These are phyloP conservation scores for Silurus glanis DNA, from an alignment of 2,113 vertebrate species.

Conservation along the genomic window DNA sequence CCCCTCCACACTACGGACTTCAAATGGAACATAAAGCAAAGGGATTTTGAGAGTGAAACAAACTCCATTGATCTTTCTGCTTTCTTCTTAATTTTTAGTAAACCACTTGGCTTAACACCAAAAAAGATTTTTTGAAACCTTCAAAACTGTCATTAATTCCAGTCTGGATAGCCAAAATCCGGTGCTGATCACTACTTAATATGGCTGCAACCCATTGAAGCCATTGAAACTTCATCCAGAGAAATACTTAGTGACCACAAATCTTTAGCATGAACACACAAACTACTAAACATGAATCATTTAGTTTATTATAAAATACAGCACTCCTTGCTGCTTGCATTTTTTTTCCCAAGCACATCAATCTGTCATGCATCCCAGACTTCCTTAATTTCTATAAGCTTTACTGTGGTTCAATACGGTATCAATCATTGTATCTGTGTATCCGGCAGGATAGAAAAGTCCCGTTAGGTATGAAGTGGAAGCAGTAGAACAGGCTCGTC, in stretches of 20 bases:
- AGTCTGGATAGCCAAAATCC: conserved; percentile 65
- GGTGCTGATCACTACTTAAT: conserved; percentile 65
- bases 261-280: conserved; percentile 7
- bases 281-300: conserved; percentile 32
- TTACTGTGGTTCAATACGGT: not conserved
- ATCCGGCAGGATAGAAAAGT: conserved; percentile 14
- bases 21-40: conserved; percentile 73
- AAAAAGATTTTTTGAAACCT: conserved; percentile 69
- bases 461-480: not conserved
- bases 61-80: conserved; percentile 69
- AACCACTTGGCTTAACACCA: conserved; percentile 69
- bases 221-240: conserved; percentile 54
- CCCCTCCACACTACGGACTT: conserved; percentile 67
- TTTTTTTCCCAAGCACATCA: not conserved
- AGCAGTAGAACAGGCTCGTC: not conserved
- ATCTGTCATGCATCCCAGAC: not conserved
- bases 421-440: not conserved
- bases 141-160: conserved; percentile 72
- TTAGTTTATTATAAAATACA: conserved; percentile 28
- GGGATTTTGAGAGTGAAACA: conserved; percentile 70
- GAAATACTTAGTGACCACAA: conserved; percentile 40
- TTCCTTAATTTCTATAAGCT: conserved; percentile 13
- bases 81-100: conserved; percentile 77
- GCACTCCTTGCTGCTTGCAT: not conserved
- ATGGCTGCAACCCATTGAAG: conserved; percentile 53